Base-by-base conservation (phyloP, 2,888 invertebrate genomes). In the Ditula angustiorana region DNA sequence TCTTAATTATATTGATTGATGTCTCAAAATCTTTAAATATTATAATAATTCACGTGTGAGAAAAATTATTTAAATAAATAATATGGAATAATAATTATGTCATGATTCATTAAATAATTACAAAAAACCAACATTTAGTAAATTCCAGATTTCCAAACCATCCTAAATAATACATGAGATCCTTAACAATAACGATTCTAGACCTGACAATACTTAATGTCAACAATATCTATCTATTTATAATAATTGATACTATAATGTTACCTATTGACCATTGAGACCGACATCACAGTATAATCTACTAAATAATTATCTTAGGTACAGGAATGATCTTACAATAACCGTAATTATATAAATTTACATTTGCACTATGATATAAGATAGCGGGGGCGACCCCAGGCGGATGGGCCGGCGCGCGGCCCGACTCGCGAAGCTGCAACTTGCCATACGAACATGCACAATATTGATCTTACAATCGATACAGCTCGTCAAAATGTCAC, bases 211-310 rank as follows among this genome's bases (percentile, higher is more conserved):
- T 69, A 68, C 63, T 58, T 57, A 63, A 63, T 53, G 57, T 52
- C 63, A 58, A 90, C 83, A 87, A 87, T 87, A 86, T 85, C 77
- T 88, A 86, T 80, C 79, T 41, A 41, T 76, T n/a, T n/a, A 81
- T 82, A 80, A 89, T 91, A 91, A 90, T 91, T 91, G 90, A 91
- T 90, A 83, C 86, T 91, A 91, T 90, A 78, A 74, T 69, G 82
- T 85, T 85, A 86, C 72, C 90, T 90, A 90, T 86, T 87, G 88
- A 90, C 90, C 88, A 82, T 89, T 86, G 90, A 91, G 90, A 91
- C 91, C 92, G 85, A 87, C 89, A 91, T 91, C 92, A 92, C 90
- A 91, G 91, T 90, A 90, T 87, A 86, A 83, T 82, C 88, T 88
- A 90, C 87, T 88, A 85, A 63, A 63, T 63, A 63, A 84, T 82